These are phyloP conservation scores for Corythoichthys intestinalis DNA, from an alignment of 2,113 vertebrate species.

Conservation along the genomic window DNA sequence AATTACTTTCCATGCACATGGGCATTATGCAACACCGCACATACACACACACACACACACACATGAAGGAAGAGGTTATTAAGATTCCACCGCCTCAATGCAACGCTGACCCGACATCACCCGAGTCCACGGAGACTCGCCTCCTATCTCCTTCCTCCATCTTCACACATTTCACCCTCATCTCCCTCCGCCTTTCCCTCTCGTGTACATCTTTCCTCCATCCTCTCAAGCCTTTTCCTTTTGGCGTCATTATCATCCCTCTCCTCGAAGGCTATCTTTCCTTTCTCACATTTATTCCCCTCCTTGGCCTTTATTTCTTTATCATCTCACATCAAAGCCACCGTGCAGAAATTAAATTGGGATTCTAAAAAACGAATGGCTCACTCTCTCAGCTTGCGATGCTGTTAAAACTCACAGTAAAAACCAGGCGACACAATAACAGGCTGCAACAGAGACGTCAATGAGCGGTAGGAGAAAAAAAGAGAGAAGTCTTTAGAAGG, in stretches of 20 bases:
- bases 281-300: constrained; percentile 12
- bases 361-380: neutral
- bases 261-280: constrained; percentile 23
- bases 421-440: neutral
- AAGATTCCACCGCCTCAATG: constrained; percentile 55
- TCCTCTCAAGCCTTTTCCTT: constrained; percentile 15
- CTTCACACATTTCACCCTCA: constrained; percentile 30
- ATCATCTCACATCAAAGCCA: constrained; percentile 21
- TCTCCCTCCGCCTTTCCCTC: neutral
- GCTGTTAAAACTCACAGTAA: neutral
- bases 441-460: neutral
- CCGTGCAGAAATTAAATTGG: neutral
- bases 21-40: constrained; percentile 17
- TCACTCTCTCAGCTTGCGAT: neutral
- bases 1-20: neutral
- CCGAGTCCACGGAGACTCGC: constrained; percentile 52
- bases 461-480: too few species aligned
- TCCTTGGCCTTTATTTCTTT: constrained; percentile 18
- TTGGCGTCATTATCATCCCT: constrained; percentile 32
- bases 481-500: neutral
- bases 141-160: constrained; percentile 45
- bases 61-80: constrained; percentile 46
- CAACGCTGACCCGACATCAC: constrained; percentile 58
- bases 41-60: constrained; percentile 21
- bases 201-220: neutral